phyloP scores from a whole-genome alignment of 2,797 vertebrate genomes.

The Thamnophis elegans region DNA sequence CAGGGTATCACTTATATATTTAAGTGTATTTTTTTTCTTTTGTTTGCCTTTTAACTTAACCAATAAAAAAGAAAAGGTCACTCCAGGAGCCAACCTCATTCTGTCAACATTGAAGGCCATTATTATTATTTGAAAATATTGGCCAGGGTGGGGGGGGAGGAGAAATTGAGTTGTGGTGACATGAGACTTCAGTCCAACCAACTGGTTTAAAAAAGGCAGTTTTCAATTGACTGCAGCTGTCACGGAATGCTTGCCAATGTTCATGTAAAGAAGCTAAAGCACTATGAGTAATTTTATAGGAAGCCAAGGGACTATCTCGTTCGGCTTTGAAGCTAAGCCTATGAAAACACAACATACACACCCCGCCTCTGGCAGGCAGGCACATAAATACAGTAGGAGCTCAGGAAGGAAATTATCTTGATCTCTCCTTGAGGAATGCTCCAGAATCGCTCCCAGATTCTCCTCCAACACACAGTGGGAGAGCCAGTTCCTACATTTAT shows the following conservation, averaged over 20 bases:
- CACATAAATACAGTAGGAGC: not conserved
- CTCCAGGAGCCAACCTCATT: slow-evolving; percentile 21
- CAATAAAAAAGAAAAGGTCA: not conserved
- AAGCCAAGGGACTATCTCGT: not conserved
- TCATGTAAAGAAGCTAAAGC: not conserved
- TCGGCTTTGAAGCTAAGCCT: not conserved
- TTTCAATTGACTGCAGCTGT: slow-evolving; percentile 10
- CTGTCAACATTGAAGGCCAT: slow-evolving; percentile 18
- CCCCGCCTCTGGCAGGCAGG: not conserved
- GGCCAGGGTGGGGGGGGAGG: not conserved
- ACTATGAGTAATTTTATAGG: not conserved
- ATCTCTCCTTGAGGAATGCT: not conserved
- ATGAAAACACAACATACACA: not conserved
- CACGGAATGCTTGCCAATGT: not conserved
- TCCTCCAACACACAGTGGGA: not conserved
- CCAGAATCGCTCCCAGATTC: not conserved
- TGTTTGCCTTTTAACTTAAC: not conserved
- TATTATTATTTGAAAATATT: slow-evolving; percentile 27
- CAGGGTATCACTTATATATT: not conserved
- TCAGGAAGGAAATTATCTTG: not conserved
- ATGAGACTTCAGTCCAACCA: not conserved
- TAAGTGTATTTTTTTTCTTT: not conserved
- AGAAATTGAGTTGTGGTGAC: not conserved
- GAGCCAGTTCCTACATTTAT: not conserved
- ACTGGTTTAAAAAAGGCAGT: not conserved